Evolutionary conservation across 53 echinoderm and acorn worm species (phyloP).

Genomic region (Arbacia lixula): DNA sequence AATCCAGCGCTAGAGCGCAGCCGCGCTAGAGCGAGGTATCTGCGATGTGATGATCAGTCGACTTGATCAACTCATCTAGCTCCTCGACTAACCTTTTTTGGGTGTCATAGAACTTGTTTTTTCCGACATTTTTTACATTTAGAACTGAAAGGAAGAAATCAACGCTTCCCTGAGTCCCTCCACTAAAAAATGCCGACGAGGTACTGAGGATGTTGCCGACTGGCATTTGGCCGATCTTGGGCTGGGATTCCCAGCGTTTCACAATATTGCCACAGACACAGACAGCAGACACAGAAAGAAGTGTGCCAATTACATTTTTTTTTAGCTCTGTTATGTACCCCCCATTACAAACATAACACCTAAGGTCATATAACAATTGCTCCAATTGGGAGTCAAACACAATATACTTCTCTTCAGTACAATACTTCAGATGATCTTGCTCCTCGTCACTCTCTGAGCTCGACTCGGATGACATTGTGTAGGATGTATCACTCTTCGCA

Average conservation of each 20-base stretch:
- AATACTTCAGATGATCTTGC: no score
- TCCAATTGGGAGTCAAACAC: constrained; percentile 36
- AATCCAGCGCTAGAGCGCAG: no score
- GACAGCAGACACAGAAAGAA: constrained; percentile 15
- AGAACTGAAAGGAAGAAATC: constrained; percentile 26
- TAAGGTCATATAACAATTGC: constrained; percentile 3
- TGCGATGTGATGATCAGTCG: no score
- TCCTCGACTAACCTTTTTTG: constrained; percentile 10
- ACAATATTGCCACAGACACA: constrained; percentile 55
- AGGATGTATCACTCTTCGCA: constrained; percentile 22
- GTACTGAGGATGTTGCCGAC: constrained; percentile 43
- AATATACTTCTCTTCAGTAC: constrained; percentile 16
- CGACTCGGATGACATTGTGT: constrained; percentile 34
- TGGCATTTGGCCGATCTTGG: constrained; percentile 60
- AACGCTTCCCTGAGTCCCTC: constrained; percentile 7
- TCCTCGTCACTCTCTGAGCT: constrained; percentile 35
- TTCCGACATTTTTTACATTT: neutral
- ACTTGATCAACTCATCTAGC: no score
- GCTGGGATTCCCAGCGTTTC: constrained; percentile 55
- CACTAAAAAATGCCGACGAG: constrained; percentile 15
- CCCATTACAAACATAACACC: constrained; percentile 34
- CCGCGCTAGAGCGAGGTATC: no score
- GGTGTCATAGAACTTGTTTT: neutral
- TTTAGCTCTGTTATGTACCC: constrained; percentile 45
- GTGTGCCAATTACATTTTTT: constrained; percentile 41